phyloP scores from a whole-genome alignment of 2,888 invertebrate species.

The Maniola hyperantus region DNA sequence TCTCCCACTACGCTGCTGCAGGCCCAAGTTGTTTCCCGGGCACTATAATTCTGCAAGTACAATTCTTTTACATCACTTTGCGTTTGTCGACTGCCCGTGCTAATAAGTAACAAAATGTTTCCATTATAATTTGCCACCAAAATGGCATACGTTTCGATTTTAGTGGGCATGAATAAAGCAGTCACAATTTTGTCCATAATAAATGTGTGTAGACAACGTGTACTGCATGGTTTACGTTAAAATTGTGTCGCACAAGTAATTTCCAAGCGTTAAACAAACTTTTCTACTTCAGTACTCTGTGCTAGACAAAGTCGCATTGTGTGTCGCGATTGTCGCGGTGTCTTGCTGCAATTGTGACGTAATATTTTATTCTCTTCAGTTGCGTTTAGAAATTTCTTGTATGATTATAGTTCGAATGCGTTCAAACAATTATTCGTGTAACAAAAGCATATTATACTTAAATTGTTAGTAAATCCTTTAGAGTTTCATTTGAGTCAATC shows the following conservation, averaged over 20 bases:
- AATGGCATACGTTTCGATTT: too few species aligned
- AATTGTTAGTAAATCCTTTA: conserved; percentile 35
- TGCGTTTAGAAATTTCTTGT: conserved; percentile 12
- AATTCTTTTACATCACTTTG: too few species aligned
- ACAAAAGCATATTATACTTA: conserved; percentile 7
- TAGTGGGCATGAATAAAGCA: not conserved
- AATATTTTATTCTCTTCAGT: not conserved
- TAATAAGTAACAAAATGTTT: not conserved
- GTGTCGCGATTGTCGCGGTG: not conserved
- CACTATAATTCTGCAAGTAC: too few species aligned
- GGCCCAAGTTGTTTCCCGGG: too few species aligned
- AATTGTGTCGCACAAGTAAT: not conserved
- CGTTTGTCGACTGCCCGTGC: not conserved
- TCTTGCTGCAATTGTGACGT: not conserved
- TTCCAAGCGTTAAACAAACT: not conserved
- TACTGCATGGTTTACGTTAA: not conserved
- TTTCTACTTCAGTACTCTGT: not conserved
- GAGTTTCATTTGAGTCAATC: conserved; percentile 31
- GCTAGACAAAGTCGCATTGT: not conserved
- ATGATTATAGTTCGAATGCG: not conserved
- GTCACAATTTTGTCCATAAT: not conserved
- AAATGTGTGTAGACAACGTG: not conserved
- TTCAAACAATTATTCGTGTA: conserved; percentile 7
- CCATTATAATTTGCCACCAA: not conserved
- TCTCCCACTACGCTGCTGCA: too few species aligned